Base-by-base conservation (phyloP, 1,140 invertebrate genomes). In the Alviniconcha marisindica region DNA sequence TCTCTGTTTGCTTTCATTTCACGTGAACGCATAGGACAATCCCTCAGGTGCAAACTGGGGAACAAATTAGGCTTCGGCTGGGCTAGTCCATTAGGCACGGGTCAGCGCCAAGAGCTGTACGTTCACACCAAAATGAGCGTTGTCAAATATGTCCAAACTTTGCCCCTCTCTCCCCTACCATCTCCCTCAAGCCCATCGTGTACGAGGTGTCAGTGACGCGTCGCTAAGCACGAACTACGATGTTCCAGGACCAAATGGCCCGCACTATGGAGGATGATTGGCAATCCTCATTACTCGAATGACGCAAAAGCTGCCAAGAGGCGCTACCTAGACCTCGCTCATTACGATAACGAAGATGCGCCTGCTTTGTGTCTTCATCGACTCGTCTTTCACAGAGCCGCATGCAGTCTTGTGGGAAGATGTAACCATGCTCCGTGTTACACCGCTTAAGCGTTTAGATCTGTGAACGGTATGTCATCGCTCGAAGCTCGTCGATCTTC, bases 161-260 rank as follows among this genome's bases (percentile, higher is more conserved):
- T n/a, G 4, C 24, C 28, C 24, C 21, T 63, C 60, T n/a, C 24
- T 31, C 28, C 24, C 21, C 60, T 5, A 63, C 51, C 51, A 48
- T 48, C 18, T 48, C 44, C 44, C 44, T 48, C 44, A 48, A 48
- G 44, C 18, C 18, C 44, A 48, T 5, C 44, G 44, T 48, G 18
- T 18, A 48, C 21, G 60, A 63, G 60, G 60, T 63, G 60, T 63
- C 60, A 63, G 60, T n/a, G 28, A 63, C 60, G 60, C 60, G 60
- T 63, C 60, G 21, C 21, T 63, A 31, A 63, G 21, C 28, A 31
- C 60, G 21, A 63, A 63, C 5, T 24, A 31, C 60, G 10, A 48
- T 48, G 60, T 31, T 31, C 60, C 60, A n/a, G 60, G 21, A 4
- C 28, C 24, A 63, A 63, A 63, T 63, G 60, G 24, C 28, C 60